phyloP scores from a whole-genome alignment of 2,888 invertebrate genomes.

The Microplitis manilae region DNA sequence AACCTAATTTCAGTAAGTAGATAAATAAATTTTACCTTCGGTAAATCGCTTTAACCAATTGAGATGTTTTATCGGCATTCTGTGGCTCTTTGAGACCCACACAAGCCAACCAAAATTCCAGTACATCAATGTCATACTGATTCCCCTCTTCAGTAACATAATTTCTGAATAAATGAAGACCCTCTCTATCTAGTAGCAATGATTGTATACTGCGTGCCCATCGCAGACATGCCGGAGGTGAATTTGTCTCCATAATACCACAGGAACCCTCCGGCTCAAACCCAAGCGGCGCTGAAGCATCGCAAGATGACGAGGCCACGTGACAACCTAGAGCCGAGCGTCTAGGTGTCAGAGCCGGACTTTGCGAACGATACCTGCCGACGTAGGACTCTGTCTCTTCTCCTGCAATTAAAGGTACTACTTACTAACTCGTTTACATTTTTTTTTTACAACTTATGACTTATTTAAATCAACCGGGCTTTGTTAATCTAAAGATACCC shows the following conservation, averaged over 20 bases:
- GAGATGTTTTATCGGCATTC: constrained; percentile 80
- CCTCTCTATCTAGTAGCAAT: constrained; percentile 89
- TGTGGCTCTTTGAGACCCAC: constrained; percentile 87
- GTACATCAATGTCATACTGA: constrained; percentile 81
- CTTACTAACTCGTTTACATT: background rate
- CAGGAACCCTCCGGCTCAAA: constrained; percentile 76
- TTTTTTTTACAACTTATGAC: constrained; percentile 4
- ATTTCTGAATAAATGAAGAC: constrained; percentile 88
- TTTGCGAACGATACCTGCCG: constrained; percentile 67
- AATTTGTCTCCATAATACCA: constrained; percentile 69
- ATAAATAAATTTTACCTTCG: constrained; percentile 68
- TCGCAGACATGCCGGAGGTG: constrained; percentile 83
- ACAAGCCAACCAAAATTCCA: constrained; percentile 96
- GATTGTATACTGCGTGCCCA: constrained; percentile 91
- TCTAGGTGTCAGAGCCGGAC: constrained; percentile 71
- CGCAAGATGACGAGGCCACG: constrained; percentile 59
- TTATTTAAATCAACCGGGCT: no score
- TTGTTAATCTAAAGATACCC: no score
- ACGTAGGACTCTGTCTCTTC: constrained; percentile 69
- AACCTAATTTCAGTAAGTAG: constrained; percentile 2
- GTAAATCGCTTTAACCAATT: constrained; percentile 88
- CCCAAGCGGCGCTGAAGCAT: constrained; percentile 73
- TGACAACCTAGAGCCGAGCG: constrained; percentile 66
- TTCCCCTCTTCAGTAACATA: constrained; percentile 86
- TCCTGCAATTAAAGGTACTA: constrained; percentile 55